These are phyloP conservation scores for Bradypodion pumilum DNA, from an alignment of 2,797 vertebrate genomes.

Conservation along the genomic window DNA sequence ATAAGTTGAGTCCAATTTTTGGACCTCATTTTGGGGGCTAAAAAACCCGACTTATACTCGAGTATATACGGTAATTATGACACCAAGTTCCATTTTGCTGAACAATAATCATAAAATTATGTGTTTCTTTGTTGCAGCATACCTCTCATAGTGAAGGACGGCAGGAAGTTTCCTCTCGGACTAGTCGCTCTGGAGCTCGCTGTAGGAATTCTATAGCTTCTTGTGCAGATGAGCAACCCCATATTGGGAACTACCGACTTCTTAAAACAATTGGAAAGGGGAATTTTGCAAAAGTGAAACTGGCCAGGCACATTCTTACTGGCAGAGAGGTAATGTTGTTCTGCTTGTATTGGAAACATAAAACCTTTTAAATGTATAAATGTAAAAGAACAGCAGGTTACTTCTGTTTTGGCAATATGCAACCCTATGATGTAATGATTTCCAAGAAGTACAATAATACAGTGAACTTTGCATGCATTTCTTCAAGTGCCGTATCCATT, in stretches of 20 bases:
- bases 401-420: background rate
- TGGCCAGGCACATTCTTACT: slow-evolving; percentile 95
- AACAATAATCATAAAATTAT: slow-evolving; percentile 12
- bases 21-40: too few relatives aligned
- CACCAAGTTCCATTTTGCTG: background rate
- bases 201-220: slow-evolving; percentile 95
- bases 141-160: slow-evolving; percentile 90
- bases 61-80: too few relatives aligned
- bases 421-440: background rate
- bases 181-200: slow-evolving; percentile 92
- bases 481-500: too few relatives aligned
- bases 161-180: slow-evolving; percentile 90
- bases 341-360: slow-evolving; percentile 16
- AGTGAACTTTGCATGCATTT: background rate
- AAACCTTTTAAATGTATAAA: slow-evolving; percentile 2
- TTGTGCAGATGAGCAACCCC: slow-evolving; percentile 93
- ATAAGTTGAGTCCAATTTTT: too few relatives aligned
- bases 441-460: background rate
- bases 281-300: slow-evolving; percentile 97
- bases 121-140: slow-evolving; percentile 79
- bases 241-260: slow-evolving; percentile 96
- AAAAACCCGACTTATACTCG: too few relatives aligned
- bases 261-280: slow-evolving; percentile 98
- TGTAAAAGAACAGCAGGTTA: background rate
- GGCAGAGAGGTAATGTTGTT: slow-evolving; percentile 89